Evolutionary conservation across 2,888 invertebrate species (phyloP), one percentile per base, ranked within the genome.

Genomic region (Uloborus plumipes): DNA sequence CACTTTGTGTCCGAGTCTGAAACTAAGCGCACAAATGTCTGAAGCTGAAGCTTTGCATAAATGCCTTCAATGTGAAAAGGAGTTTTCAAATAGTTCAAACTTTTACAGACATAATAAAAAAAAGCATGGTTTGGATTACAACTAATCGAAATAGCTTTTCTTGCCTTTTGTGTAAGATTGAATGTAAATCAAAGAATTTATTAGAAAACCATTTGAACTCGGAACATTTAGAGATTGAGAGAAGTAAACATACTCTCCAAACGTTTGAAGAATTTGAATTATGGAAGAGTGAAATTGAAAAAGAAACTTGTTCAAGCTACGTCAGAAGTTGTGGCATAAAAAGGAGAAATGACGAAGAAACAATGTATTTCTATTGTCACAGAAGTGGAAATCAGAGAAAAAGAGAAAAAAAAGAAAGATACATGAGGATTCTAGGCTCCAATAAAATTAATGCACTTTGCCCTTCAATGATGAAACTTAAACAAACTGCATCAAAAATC

Each of bases 211-310:
- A 58, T 18, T 4, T 22, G 13, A 18, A 58, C 18, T n/a, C 20
- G 16, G 20, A 15, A 26, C 26, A 26, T 26, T 26, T 26, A 26
- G 26, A 18, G 13, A 1, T 18, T 58, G 58, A 58, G 18, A 18
- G 20, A 58, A 58, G 26, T 26, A 26, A 2, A 26, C 26, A 15
- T 15, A 18, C 15, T 13, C 16, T 58, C 18, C 13, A 1, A 1
- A n/a, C 58, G 3, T n/a, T 58, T n/a, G 58, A 58, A n/a, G 58
- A 15, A n/a, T 58, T 58, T 58, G n/a, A 58, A 58, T 3, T 13
- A 20, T 58, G 58, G 58, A 58, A 58, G 20, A 20, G n/a, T 2
- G 58, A 58, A n/a, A 58, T 58, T 15, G 18, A 58, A 58, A 58
- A 58, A 18, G n/a, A 15, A 22, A n/a, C 58, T 13, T 15, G 18